phyloP scores from a whole-genome alignment of 2,888 invertebrate genomes.

The Reticulitermes lucifugus region DNA sequence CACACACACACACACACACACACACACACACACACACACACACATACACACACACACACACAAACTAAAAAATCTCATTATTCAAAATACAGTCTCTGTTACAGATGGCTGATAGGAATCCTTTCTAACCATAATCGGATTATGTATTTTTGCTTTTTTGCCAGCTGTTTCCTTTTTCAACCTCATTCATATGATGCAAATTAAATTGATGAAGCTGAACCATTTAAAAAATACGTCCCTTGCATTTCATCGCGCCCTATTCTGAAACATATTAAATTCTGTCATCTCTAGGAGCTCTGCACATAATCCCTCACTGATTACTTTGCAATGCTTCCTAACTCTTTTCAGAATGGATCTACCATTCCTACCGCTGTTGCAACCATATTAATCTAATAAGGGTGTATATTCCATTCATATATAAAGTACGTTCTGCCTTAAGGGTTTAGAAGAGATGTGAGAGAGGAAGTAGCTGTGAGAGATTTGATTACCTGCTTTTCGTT shows the following conservation, averaged over 20 bases:
- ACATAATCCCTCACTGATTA: constrained; percentile 3
- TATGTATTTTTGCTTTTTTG: constrained; percentile 1
- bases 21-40: too few species aligned
- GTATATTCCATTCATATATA: background rate
- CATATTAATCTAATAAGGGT: constrained; percentile 16
- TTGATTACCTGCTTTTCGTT: constrained; percentile 13
- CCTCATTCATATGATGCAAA: background rate
- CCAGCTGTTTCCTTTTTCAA: constrained; percentile 25
- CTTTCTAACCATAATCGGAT: background rate
- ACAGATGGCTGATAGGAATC: constrained; percentile 7
- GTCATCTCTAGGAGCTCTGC: background rate
- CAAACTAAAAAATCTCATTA: background rate
- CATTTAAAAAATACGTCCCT: constrained; percentile 14
- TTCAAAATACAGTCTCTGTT: background rate
- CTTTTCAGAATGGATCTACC: background rate
- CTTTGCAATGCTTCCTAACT: background rate
- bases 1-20: too few species aligned
- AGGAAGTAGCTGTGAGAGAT: background rate
- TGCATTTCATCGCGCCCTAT: background rate
- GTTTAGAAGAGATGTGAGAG: background rate
- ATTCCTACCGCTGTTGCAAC: background rate
- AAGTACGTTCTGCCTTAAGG: constrained; percentile 6
- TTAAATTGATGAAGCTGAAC: background rate
- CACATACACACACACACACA: too few species aligned
- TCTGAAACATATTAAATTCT: constrained; percentile 1